phyloP scores from a whole-genome alignment of 1,140 invertebrate species.

The Magallana ariakensis region DNA sequence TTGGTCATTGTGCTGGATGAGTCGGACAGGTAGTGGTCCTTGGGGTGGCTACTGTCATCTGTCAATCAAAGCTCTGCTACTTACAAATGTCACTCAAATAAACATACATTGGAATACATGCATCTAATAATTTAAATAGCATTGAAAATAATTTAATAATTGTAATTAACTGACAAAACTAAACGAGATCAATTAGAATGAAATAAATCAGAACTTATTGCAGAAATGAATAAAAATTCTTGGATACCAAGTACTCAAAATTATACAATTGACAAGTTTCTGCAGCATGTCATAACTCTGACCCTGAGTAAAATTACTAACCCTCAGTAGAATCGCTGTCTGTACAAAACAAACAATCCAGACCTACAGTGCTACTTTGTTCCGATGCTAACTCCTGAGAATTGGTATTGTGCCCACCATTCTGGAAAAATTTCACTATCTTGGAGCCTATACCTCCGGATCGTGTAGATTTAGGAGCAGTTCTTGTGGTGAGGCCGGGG shows the following conservation, averaged over 20 bases:
- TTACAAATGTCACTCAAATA: background rate
- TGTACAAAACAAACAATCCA: conserved; percentile 77
- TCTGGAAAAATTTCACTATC: conserved; percentile 47
- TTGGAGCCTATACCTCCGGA: conserved; percentile 18
- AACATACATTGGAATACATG: background rate
- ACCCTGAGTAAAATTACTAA: background rate
- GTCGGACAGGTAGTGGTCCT: conserved; percentile 57
- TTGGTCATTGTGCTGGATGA: conserved; percentile 71
- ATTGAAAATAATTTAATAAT: too few relatives aligned
- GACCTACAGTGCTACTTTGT: conserved; percentile 72
- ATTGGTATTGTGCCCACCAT: conserved; percentile 30
- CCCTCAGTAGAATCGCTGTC: conserved; percentile 77
- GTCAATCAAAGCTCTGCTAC: conserved; percentile 5
- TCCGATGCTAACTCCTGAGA: background rate
- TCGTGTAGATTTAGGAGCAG: background rate
- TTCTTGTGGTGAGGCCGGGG: background rate
- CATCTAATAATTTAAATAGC: too few relatives aligned
- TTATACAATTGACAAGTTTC: too few relatives aligned
- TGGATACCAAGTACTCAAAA: too few relatives aligned
- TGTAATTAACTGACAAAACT: too few relatives aligned
- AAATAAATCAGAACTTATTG: too few relatives aligned
- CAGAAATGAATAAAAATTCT: too few relatives aligned
- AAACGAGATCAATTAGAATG: too few relatives aligned
- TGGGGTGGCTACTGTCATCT: conserved; percentile 27
- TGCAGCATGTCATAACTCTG: too few relatives aligned